Conservation (phyloP, 2,113 vertebrate species). For the Anarhynchus alexandrinus region DNA sequence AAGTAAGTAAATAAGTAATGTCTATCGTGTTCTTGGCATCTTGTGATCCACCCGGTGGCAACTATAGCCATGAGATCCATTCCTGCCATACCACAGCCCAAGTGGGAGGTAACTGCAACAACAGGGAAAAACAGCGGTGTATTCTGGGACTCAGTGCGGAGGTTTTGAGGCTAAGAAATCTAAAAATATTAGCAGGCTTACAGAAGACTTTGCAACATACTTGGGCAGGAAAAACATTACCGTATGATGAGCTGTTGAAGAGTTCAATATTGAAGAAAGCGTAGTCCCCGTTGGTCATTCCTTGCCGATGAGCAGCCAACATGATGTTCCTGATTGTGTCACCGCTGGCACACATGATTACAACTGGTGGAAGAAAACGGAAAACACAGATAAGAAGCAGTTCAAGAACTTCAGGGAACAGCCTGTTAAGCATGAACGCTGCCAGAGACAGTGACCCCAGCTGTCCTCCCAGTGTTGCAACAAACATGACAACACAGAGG, state of each 20-base stretch:
- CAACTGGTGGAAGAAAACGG: conserved; percentile 77
- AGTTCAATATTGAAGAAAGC: conserved; percentile 98
- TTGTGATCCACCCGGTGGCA: neutral
- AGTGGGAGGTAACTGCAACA: neutral
- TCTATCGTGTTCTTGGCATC: neutral
- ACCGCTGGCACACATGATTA: conserved; percentile 92
- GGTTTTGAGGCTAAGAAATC: neutral
- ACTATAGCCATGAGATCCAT: neutral
- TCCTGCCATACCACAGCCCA: neutral
- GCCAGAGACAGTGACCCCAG: conserved; percentile 35
- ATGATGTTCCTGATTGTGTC: conserved; percentile 90
- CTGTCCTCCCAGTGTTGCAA: conserved; percentile 1
- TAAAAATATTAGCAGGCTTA: conserved; percentile 37
- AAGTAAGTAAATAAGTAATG: neutral
- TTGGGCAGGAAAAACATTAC: conserved; percentile 70
- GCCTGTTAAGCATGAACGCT: neutral
- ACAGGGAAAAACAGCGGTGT: neutral
- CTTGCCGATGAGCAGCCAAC: conserved; percentile 86
- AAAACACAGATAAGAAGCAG: conserved; percentile 47
- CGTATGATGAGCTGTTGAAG: conserved; percentile 94
- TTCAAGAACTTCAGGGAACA: conserved; percentile 33
- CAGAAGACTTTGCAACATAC: neutral
- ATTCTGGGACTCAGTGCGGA: neutral
- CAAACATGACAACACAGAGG: neutral
- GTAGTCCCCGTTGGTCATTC: conserved; percentile 86